A percentile compares a stretch with the other conserved stretches of the same genome.
Conservation (phyloP, 2,113 vertebrate genomes). For the Syngnathus typhle region DNA sequence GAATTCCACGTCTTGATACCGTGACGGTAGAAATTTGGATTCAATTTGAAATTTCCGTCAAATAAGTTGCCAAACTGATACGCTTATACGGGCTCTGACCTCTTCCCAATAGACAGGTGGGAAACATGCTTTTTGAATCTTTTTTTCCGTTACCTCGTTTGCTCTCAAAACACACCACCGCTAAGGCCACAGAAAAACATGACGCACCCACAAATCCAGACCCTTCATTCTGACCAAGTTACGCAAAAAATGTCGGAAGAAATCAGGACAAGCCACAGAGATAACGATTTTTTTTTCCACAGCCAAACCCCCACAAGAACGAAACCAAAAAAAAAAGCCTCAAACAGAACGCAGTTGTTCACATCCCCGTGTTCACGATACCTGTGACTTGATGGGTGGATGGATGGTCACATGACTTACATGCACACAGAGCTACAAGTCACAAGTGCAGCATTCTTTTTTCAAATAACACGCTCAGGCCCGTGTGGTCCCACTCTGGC, state of each 20-base stretch:
- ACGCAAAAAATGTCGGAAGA: not conserved
- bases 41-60: not conserved
- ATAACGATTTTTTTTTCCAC: not conserved
- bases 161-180: conserved; percentile 50
- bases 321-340: conserved; percentile 24
- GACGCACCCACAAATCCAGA: conserved; percentile 12
- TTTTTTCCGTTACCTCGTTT: conserved; percentile 36
- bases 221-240: conserved; percentile 2
- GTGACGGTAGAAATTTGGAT: not conserved
- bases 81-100: conserved; percentile 44
- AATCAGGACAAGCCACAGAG: not conserved
- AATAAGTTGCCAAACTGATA: conserved; percentile 47
- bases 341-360: conserved; percentile 18
- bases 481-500: conserved; percentile 44
- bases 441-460: conserved; percentile 83
- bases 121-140: conserved; percentile 53
- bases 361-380: conserved; percentile 33
- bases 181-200: conserved; percentile 29
- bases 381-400: conserved; percentile 66
- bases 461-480: conserved; percentile 75
- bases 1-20: not conserved
- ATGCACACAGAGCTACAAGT: conserved; percentile 70
- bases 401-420: conserved; percentile 67
- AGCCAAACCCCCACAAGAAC: conserved; percentile 16
- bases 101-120: conserved; percentile 30